These are phyloP conservation scores for Pemphredon lugubris DNA, from an alignment of 2,888 invertebrate genomes.

Conservation along the genomic window DNA sequence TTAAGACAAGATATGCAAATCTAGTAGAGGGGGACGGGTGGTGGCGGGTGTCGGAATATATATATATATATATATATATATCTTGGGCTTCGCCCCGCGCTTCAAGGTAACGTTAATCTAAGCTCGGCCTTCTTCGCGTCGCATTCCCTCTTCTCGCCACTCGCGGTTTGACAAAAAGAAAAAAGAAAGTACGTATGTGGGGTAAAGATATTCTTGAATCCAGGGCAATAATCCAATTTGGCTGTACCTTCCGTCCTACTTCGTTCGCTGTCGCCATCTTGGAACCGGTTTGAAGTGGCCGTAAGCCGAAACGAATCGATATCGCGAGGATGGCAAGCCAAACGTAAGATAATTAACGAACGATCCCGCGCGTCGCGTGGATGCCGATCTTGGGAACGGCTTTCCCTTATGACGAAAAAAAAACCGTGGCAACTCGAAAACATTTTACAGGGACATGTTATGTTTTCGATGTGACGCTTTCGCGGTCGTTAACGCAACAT, in stretches of 20 bases:
- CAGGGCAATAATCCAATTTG: conserved; percentile 65
- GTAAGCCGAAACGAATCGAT: conserved; percentile 67
- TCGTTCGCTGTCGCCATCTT: conserved; percentile 66
- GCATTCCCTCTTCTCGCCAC: not conserved
- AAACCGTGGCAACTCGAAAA: too few relatives aligned
- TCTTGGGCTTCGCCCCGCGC: conserved; percentile 9
- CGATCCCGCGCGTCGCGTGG: conserved; percentile 1
- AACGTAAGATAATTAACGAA: conserved; percentile 46
- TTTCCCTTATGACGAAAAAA: too few relatives aligned
- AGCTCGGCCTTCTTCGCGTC: not conserved
- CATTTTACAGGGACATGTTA: too few relatives aligned
- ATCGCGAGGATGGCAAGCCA: conserved; percentile 65
- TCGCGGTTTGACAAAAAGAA: not conserved
- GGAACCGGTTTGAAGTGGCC: conserved; percentile 58
- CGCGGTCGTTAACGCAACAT: too few relatives aligned
- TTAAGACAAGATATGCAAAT: conserved; percentile 49
- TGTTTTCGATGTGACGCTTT: too few relatives aligned
- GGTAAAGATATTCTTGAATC: conserved; percentile 17
- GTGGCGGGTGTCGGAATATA: conserved; percentile 1
- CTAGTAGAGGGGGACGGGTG: conserved; percentile 12
- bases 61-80: too few relatives aligned
- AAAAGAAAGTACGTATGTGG: conserved; percentile 5
- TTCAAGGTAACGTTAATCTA: conserved; percentile 30
- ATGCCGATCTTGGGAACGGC: too few relatives aligned
- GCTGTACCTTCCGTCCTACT: conserved; percentile 65